Conservation (phyloP, 2,113 vertebrate genomes). For the Hyperopisus bebe region DNA sequence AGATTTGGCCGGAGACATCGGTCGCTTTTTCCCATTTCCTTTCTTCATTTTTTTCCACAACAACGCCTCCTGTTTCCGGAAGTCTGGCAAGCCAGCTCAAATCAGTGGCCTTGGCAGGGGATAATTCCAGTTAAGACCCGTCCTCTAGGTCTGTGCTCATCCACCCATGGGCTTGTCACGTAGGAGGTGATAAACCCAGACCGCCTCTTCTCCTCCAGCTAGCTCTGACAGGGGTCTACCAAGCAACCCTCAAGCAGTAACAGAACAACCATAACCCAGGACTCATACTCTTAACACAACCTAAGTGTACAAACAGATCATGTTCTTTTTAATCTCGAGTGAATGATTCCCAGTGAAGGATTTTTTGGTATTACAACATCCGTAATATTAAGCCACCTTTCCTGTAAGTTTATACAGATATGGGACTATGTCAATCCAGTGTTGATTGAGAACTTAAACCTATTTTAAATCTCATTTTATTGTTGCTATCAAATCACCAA, state of each 20-base stretch:
- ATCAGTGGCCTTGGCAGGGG: slow-evolving; percentile 44
- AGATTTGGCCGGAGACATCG: background rate
- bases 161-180: slow-evolving; percentile 50
- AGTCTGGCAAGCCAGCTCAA: slow-evolving; percentile 45
- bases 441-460: background rate
- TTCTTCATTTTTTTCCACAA: slow-evolving; percentile 7
- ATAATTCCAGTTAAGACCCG: slow-evolving; percentile 58
- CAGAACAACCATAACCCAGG: background rate
- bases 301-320: background rate
- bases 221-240: slow-evolving; percentile 23
- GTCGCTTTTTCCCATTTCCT: background rate
- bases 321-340: background rate
- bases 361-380: background rate
- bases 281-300: background rate
- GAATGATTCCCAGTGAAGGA: too few relatives aligned
- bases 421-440: background rate
- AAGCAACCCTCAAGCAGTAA: background rate
- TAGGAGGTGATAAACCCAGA: slow-evolving; percentile 54
- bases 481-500: background rate
- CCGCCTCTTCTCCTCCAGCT: slow-evolving; percentile 46
- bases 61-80: slow-evolving; percentile 30
- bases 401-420: background rate
- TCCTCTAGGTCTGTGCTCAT: slow-evolving; percentile 52
- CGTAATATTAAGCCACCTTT: background rate
- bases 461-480: slow-evolving; percentile 4